Evolutionary conservation across 2,888 invertebrate species (phyloP), one percentile per base, ranked within the genome.

Genomic region (Dioctria linearis): DNA sequence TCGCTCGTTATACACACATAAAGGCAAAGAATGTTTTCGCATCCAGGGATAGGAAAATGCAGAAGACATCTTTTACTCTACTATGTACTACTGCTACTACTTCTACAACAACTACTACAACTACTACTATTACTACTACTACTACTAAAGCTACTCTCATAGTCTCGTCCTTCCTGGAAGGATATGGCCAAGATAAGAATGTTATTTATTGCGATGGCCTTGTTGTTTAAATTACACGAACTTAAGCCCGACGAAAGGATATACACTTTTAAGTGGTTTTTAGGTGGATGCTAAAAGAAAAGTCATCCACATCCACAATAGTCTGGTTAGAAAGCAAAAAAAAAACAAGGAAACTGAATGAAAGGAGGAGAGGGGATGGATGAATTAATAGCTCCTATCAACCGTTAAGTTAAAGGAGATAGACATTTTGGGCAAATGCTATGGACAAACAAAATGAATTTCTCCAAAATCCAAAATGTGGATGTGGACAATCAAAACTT

Each of bases 161-260:
- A 9, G 8, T 25, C 73, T n/a, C 73, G 54, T 73, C 57, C 73
- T 73, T 49, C 57, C 57, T 73, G 73, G 57, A 73, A 73, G 42
- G 73, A 73, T 73, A 73, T 57, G 42, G 13, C 42, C 57, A 73
- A 73, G 63, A 76, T 76, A 63, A 76, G 63, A 61, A 11, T 46
- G 76, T 76, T 76, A 76, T 76, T 76, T 76, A 76, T 76, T 76
- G 11, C 61, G 49, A 76, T 63, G 49, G 76, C 49, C 61, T 76
- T 76, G 76, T 76, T 76, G 63, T 76, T 76, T 76, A 76, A 76
- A 76, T 63, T 76, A 61, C 76, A 46, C 42, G 8, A 13, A 37
- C 46, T 59, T 76, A 61, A 76, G 43, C 37, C 39, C 11, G 37
- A 39, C 8, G 46, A 76, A 61, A 49, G 76, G 46, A 76, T 76